Base-by-base conservation (phyloP, 2,888 invertebrate species). In the Arctia plantaginis region DNA sequence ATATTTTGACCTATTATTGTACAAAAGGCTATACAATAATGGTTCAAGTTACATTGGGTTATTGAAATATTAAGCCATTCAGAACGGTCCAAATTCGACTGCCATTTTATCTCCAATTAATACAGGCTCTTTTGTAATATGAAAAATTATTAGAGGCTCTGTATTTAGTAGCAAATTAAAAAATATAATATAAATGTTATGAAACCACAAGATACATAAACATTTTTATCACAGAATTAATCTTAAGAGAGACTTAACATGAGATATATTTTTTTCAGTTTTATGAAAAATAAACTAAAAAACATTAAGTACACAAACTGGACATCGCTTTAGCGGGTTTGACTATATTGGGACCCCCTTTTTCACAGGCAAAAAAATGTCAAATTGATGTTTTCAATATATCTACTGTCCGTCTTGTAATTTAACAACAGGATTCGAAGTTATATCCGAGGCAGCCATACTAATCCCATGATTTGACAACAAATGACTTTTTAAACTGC, bases 401-500 rank as follows among this genome's bases (percentile, higher is more conserved):
- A 7, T 30, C 27, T 30, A 68, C n/a, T 70, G 47, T n/a, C 33
- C 72, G n/a, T 67, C 72, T 33, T 67, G 72, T 20, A 41, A 68
- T 27, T 76, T 76, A 8, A 71, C 68, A 13, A 33, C n/a, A 0
- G 70, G 10, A 47, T 55, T 73, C 0, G 75, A 76, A 0, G 85
- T 84, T 1, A 93, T 94, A 47, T 92, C 93, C 71, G 89, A 85
- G 0, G 94, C 93, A 0, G 92, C 90, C 87, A 94, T 83, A 77
- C 93, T 93, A 0, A 94, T 93, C 0, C 93, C 94, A 71, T 94
- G 94, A 55, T 93, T 93, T 0, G 94, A 93, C 66, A 93, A 41
- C 81, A 95, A 77, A 85, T 95, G 95, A 47, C 93, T 92, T 44
- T 92, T 93, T 77, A 95, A 85, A 75, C 94, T 94, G 59, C 94